A percentile compares a stretch with the other conserved stretches of the same genome.
These are phyloP conservation scores for Pagrus major DNA, from an alignment of 2,113 vertebrate genomes.

Conservation along the genomic window DNA sequence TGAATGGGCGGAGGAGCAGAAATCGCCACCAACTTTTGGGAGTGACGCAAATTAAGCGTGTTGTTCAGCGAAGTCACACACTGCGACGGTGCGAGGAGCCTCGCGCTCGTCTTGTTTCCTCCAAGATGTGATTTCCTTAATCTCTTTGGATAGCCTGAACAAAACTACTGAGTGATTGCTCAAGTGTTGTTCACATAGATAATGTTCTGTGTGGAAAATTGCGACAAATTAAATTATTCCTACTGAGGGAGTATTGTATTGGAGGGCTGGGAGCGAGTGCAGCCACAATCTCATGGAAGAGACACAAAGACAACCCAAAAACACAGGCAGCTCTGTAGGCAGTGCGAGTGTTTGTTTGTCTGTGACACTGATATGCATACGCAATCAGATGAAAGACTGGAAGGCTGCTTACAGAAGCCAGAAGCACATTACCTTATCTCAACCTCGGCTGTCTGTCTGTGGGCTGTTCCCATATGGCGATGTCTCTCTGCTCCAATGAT, in stretches of 20 bases:
- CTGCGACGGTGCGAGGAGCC: not conserved
- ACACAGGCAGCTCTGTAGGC: conserved; percentile 55
- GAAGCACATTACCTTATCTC: conserved; percentile 59
- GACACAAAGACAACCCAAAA: conserved; percentile 37
- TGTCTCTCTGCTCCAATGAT: conserved; percentile 16
- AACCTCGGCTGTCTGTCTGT: conserved; percentile 48
- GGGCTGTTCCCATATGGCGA: conserved; percentile 26
- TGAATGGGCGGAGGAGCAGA: conserved; percentile 58
- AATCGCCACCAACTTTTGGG: conserved; percentile 66
- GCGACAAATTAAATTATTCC: conserved; percentile 71
- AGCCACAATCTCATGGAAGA: conserved; percentile 52
- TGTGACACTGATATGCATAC: conserved; percentile 66
- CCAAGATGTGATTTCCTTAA: conserved; percentile 58
- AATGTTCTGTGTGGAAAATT: conserved; percentile 60
- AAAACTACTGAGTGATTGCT: conserved; percentile 66
- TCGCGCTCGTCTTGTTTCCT: conserved; percentile 17
- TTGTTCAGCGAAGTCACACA: conserved; percentile 22
- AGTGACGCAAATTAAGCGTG: conserved; percentile 51
- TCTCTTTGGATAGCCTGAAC: conserved; percentile 57
- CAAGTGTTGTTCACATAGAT: conserved; percentile 66
- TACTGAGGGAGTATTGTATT: conserved; percentile 53
- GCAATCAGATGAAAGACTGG: conserved; percentile 54
- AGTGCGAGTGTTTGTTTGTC: conserved; percentile 53
- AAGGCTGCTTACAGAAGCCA: conserved; percentile 41
- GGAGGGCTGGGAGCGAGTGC: conserved; percentile 40